Evolutionary conservation across 2,113 vertebrate genomes (phyloP), one percentile per base, ranked within the genome.

Genomic region (Phocoena phocoena): DNA sequence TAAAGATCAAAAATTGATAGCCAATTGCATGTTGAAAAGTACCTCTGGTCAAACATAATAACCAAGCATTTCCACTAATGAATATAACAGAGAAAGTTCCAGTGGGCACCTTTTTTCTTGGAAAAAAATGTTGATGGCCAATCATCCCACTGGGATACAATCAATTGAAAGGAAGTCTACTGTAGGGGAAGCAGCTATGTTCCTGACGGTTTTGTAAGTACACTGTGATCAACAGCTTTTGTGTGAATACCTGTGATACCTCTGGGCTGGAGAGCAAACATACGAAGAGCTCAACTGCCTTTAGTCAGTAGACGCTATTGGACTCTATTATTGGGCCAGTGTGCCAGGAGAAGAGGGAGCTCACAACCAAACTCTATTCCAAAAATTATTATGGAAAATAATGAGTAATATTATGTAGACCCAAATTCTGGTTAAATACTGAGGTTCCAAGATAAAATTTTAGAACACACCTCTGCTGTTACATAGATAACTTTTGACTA

Each of bases 1-100:
- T 92, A 88, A 97, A 97, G 81, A 87, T 53, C 23, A 74, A 94
- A 92, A 44, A 85, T 18, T 90, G 70, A 88, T 44, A 90, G 81
- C 9, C 94, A 88, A 92, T 20, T 96, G 15, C n/a, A 73, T 44
- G 83, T 71, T 44, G 58, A 97, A 95, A 97, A 90, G 25, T 68
- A 71, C n/a, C 67, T 77, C 70, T 55, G 84, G 71, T 90, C 70
- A 70, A 97, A 97, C 86, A 96, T 79, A 97, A 87, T 79, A 91
- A 82, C 44, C 38, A 95, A 85, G 31, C 70, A 89, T 65, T 90
- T 87, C 50, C 70, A 96, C 70, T 44, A 76, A 63, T 50, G 50
- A 87, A 65, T 93, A 63, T 74, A 96, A 95, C 28, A 94, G 70
- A 92, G 38, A 77, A 68, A 83, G 20, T n/a, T 97, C 65, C 82